Percentiles rank a stretch among this genome's conserved stretches.
Evolutionary conservation across 2,113 vertebrate species (phyloP).

Genomic region (Oreotrochilus melanogaster): DNA sequence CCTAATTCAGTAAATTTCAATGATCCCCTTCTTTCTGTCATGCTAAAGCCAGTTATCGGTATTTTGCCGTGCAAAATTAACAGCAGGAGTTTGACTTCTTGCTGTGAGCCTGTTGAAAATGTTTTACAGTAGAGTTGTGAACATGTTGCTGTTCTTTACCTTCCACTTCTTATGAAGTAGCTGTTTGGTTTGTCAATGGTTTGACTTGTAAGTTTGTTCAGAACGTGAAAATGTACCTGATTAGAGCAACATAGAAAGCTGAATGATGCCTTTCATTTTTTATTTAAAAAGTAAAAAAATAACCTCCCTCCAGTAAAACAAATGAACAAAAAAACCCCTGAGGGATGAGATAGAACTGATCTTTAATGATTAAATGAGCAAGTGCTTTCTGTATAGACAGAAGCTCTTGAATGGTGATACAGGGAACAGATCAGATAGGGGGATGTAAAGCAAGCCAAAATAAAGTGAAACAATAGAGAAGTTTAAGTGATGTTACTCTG

Average conservation of each 20-base stretch:
- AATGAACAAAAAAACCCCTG: neutral
- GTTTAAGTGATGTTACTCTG: neutral
- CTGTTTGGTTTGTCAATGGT: neutral
- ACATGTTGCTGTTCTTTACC: neutral
- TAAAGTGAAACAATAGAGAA: neutral
- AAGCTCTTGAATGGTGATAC: neutral
- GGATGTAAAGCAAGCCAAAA: neutral
- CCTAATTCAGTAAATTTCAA: neutral
- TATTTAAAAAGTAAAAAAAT: neutral
- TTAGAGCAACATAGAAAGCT: neutral
- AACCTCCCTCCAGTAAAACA: too few species aligned
- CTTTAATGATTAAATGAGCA: neutral
- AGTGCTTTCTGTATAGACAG: neutral
- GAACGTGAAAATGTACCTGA: neutral
- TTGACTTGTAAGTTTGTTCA: neutral
- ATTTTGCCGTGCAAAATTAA: neutral
- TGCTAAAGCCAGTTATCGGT: neutral
- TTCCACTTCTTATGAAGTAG: neutral
- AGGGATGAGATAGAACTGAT: neutral
- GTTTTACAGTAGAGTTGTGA: neutral
- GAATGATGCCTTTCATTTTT: neutral
- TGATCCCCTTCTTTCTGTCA: neutral
- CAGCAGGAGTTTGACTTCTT: neutral
- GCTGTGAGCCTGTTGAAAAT: neutral
- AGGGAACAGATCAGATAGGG: neutral